Percentiles rank a stretch among this genome's conserved stretches.
Conservation (phyloP, 2,888 invertebrate species). For the Pemphredon lugubris region DNA sequence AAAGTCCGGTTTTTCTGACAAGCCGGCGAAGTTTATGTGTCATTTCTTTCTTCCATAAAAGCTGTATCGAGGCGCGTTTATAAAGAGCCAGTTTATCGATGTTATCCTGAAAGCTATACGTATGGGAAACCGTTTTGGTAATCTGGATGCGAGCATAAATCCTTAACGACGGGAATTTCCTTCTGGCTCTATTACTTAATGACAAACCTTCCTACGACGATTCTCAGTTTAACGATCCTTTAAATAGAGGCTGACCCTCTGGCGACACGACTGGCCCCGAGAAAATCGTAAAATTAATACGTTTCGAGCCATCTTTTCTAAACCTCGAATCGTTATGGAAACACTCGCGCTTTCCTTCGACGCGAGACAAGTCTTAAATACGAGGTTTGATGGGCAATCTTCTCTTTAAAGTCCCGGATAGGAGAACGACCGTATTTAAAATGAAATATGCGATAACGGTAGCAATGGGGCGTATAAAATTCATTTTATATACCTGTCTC, state of each 20-base stretch:
- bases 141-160: slow-evolving; percentile 7
- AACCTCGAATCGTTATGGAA: neutral
- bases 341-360: slow-evolving; percentile 6
- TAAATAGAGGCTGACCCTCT: neutral
- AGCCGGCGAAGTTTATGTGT: slow-evolving; percentile 13
- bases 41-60: slow-evolving; percentile 11
- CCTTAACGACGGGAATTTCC: slow-evolving; percentile 17
- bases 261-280: neutral
- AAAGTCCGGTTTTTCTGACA: slow-evolving; percentile 7
- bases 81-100: neutral
- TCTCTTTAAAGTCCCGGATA: slow-evolving; percentile 17
- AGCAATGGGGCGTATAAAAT: slow-evolving; percentile 18
- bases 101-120: neutral
- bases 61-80: neutral
- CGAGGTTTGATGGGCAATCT: slow-evolving; percentile 6
- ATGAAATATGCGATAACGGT: slow-evolving; percentile 23
- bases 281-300: neutral
- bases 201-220: slow-evolving; percentile 12
- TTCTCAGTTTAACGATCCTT: slow-evolving; percentile 18
- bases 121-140: neutral
- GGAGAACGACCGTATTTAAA: slow-evolving; percentile 8
- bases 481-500: slow-evolving; percentile 7
- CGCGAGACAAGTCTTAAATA: slow-evolving; percentile 11
- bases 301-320: slow-evolving; percentile 4
- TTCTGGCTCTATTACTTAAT: neutral